Base-by-base conservation (phyloP, 2,113 vertebrate species). In the Microcebus lehilahytsara region DNA sequence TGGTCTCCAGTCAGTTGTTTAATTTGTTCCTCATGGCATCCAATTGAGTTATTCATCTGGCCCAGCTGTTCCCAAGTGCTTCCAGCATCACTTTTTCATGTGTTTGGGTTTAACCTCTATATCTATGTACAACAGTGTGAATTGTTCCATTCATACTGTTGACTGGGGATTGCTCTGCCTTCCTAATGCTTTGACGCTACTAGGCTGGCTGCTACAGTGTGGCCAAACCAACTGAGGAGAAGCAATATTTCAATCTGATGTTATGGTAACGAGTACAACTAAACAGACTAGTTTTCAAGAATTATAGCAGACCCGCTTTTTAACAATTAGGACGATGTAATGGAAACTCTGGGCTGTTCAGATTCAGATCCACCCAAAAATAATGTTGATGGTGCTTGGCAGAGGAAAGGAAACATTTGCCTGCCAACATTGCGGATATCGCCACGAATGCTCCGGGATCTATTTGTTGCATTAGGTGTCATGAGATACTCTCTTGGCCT, bases 11-110 rank as follows among this genome's bases (percentile, higher is more conserved):
- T 99, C 98, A 98, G 98, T 99, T 99, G 98, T 99, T 99, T 99
- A 99, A 99, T 99, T 99, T 99, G 98, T 99, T 99, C 99, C 99
- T 99, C 98, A 98, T 99, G 99, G 99, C 98, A 98, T 99, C 98
- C 98, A 99, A 98, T 99, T 98, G 99, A 99, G 98, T 98, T 98
- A 98, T 99, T 99, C 98, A 99, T 99, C 98, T 98, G 98, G 98
- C 98, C 98, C 99, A 99, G 99, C 98, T 99, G 99, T 99, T 99
- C 98, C 98, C 98, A 98, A 99, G 98, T 98, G 99, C 98, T 99
- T 98, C 98, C 98, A 98, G 98, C 98, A 97, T 98, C 98, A 98
- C 98, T 98, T 98, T 97, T 96, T 98, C 98, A 98, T 98, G 98
- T 99, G 98, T 99, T 99, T 99, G 98, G 98, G 98, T 98, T 99